Base-by-base conservation (phyloP, 2,888 invertebrate genomes). In the Pollenia amentaria region DNA sequence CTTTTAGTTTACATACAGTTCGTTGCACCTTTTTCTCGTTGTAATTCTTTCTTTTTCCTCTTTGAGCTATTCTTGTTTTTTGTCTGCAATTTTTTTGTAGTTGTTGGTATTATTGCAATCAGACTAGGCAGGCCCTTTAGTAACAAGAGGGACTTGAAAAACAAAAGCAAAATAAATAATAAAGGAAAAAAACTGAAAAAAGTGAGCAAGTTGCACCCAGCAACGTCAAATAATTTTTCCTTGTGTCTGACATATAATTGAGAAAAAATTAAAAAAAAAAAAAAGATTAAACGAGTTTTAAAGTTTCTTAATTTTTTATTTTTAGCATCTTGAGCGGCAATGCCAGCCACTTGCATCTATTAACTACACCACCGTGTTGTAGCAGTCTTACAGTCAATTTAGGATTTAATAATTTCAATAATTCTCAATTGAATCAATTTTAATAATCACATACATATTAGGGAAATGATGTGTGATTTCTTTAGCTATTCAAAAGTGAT, bases 151-250 rank as follows among this genome's bases (percentile, higher is more conserved):
- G 65, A 77, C 77, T 72, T 65, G 60, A 67, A 72, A 64, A 79
- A 73, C 69, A 86, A 83, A 80, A 85, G 69, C 70, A 81, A 77
- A 86, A 83, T 70, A 83, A 73, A 83, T 67, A 38, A 60, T 40
- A 73, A 77, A 65, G 40, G 69, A 81, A 62, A 85, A 40, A 21
- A 48, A 55, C 29, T 38, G 6, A 12, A n/a, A 64, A 64, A 73
- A 70, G 53, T 87, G 79, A 70, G 83, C 75, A 84, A 87, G 84
- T 87, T 84, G 87, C 87, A 87, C 84, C 87, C 87, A 87, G 87
- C 84, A 87, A 84, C 84, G 84, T 84, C 67, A 84, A 72, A 75
- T 42, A 76, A 40, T 67, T 76, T 76, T 81, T 81, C 21, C 51
- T 78, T 70, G 65, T 73, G 67, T 76, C 69, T 81, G 75, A 67